These are phyloP conservation scores for Aegotheles bennettii DNA, from an alignment of 2,113 vertebrate genomes.

Conservation along the genomic window DNA sequence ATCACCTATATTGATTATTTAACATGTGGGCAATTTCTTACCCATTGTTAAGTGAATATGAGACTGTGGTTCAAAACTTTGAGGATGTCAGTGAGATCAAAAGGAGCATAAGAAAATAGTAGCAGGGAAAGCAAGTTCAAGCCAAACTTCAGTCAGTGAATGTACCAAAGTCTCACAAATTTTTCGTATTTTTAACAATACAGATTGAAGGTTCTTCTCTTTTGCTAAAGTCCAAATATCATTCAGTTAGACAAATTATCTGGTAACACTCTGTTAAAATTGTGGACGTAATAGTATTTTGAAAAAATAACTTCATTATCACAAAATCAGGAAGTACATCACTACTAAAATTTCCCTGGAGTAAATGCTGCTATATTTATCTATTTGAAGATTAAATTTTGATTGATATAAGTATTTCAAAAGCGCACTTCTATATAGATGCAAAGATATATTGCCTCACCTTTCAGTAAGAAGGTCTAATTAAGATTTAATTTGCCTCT, in stretches of 20 bases:
- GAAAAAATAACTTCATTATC: not conserved
- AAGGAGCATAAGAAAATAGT: not conserved
- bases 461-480: conserved; percentile 26
- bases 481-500: conserved; percentile 54
- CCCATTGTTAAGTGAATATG: not conserved
- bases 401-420: not conserved
- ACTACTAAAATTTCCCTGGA: not conserved
- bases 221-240: not conserved
- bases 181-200: not conserved
- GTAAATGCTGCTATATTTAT: not conserved
- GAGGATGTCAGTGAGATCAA: not conserved
- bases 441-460: conserved; percentile 13
- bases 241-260: not conserved
- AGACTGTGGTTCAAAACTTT: not conserved
- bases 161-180: not conserved
- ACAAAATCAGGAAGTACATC: not conserved
- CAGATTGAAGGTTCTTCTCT: not conserved
- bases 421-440: not conserved
- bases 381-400: not conserved
- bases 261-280: not conserved
- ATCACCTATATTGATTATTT: not conserved
- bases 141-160: not conserved
- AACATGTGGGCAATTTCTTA: not conserved
- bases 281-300: not conserved
- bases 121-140: not conserved